phyloP scores from a whole-genome alignment of 2,113 vertebrate genomes.

The Ariopsis seemanni region DNA sequence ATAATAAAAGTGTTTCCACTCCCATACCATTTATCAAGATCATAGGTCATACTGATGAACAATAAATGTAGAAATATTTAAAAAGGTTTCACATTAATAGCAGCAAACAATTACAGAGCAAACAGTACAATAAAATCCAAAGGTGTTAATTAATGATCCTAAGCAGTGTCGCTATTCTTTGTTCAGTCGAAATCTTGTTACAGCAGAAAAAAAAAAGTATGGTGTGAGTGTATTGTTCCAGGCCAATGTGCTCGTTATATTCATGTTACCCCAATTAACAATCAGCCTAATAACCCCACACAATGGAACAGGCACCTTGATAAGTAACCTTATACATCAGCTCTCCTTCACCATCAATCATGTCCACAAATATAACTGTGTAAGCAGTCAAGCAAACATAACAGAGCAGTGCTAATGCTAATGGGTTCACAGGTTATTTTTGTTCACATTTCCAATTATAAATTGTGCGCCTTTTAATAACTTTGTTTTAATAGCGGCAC shows the following conservation, averaged over 20 bases:
- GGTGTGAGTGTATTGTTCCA: background rate
- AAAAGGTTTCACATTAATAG: background rate
- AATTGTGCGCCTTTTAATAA: constrained; percentile 71
- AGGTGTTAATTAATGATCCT: constrained; percentile 5
- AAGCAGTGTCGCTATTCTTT: background rate
- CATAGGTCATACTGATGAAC: background rate
- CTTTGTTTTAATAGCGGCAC: constrained; percentile 68
- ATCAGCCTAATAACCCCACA: background rate
- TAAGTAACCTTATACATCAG: constrained; percentile 33
- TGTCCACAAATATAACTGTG: constrained; percentile 37
- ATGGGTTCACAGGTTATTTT: constrained; percentile 61
- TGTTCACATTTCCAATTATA: constrained; percentile 69
- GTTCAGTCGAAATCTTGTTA: background rate
- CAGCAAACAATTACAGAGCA: background rate
- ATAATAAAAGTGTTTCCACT: background rate
- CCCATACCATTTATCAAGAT: background rate
- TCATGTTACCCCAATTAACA: constrained; percentile 10
- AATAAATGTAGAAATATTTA: background rate
- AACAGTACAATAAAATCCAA: background rate
- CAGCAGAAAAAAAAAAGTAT: background rate
- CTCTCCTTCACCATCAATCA: constrained; percentile 57
- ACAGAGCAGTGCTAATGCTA: constrained; percentile 59
- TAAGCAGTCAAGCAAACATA: constrained; percentile 64
- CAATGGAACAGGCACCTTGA: constrained; percentile 17
- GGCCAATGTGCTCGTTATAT: background rate